Base-by-base conservation (phyloP, 2,797 vertebrate species). In the Champsocephalus gunnari region DNA sequence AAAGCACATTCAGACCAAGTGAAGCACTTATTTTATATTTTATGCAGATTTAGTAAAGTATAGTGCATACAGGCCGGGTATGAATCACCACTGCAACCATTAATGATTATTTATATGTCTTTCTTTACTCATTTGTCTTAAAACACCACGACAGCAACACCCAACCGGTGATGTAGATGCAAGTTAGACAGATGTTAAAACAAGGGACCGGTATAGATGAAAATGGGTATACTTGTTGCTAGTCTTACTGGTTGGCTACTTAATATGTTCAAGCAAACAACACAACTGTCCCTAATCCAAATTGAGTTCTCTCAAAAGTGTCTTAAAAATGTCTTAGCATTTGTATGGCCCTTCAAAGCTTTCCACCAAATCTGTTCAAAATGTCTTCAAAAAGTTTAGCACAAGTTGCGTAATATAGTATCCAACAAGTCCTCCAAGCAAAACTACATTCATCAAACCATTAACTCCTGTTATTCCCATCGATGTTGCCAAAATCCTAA, bases 1-100 rank as follows among this genome's bases (percentile, higher is more conserved):
- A 66, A 59, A 76, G 57, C 57, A 49, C 45, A 70, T 21, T 14
- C 21, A 59, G 9, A 51, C 70, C 45, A 47, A 63, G 66, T 16
- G 8, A 61, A 70, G 43, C 44, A 54, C 34, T 43, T 54, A 11
- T 53, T 54, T 19, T 43, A 14, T 49, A 51, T 50, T 38, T 9
- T 24, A 10, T 59, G 43, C 17, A 14, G 47, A 50, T 75, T 55
- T 24, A 12, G 54, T 45, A 49, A 65, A 45, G 48, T 53, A 63
- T 55, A 55, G 51, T 61, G 50, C 47, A 48, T 28, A 43, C 6
- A 50, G 45, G 45, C 19, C 12, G 24, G 32, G 34, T 10, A 19
- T 67, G 34, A 41, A 49, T 70, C 43, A 55, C n/a, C n/a, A 12
- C 61, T 24, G 17, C 47, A 51, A 49, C 32, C 1, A 0, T 44